These are phyloP conservation scores for Ctenochaetus hawaiiensis DNA, from an alignment of 2,797 vertebrate species.

Conservation along the genomic window DNA sequence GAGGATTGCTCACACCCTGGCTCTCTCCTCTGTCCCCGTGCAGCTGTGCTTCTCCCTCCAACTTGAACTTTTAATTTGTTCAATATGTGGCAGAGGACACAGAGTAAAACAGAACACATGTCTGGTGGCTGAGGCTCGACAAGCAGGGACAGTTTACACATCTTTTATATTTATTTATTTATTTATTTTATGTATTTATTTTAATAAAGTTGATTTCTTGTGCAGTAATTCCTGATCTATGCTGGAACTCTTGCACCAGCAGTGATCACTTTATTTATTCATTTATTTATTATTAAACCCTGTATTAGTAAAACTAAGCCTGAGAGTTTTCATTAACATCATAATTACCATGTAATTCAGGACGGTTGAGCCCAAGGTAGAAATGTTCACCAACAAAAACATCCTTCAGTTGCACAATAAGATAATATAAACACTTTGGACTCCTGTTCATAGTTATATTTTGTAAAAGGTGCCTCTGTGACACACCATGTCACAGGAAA, in stretches of 20 bases:
- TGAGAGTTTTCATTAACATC: not conserved
- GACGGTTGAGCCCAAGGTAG: not conserved
- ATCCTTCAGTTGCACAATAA: not conserved
- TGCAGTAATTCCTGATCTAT: too few species aligned
- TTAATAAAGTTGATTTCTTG: not conserved
- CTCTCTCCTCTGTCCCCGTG: conserved; percentile 69
- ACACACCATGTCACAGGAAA: too few species aligned
- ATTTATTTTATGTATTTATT: not conserved
- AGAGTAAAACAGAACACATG: conserved; percentile 67
- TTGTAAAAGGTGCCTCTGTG: too few species aligned
- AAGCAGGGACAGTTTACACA: conserved; percentile 27
- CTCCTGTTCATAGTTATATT: not conserved
- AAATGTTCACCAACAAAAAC: not conserved
- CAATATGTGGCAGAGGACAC: conserved; percentile 77
- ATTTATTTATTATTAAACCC: not conserved
- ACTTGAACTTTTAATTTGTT: conserved; percentile 82
- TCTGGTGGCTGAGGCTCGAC: conserved; percentile 57
- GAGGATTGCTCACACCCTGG: conserved; percentile 82
- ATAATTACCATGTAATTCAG: too few species aligned
- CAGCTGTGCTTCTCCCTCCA: conserved; percentile 78
- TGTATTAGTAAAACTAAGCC: not conserved
- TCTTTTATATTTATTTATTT: not conserved
- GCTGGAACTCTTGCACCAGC: not conserved
- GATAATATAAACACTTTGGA: not conserved
- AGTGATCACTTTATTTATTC: not conserved